phyloP scores from a whole-genome alignment of 2,888 invertebrate species.

The Dryobotodes eremita region DNA sequence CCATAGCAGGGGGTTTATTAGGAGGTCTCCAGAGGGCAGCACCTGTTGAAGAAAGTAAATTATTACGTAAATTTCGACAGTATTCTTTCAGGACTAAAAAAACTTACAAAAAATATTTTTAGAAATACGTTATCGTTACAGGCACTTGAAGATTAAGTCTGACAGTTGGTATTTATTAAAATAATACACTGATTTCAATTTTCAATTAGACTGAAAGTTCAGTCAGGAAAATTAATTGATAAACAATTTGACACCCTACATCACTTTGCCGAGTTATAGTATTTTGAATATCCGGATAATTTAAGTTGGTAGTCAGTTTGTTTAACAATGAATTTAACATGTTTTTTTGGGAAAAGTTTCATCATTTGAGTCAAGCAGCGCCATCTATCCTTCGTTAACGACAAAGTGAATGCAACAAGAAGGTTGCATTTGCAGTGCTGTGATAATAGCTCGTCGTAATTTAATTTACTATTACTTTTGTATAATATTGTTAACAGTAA shows the following conservation, averaged over 20 bases:
- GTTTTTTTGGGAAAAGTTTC: background rate
- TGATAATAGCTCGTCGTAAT: background rate
- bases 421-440: background rate
- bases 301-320: background rate
- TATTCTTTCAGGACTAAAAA: background rate
- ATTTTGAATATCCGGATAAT: background rate
- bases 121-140: too few species aligned
- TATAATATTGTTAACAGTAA: background rate
- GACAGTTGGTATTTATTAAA: background rate
- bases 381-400: conserved; percentile 26
- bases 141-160: background rate
- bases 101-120: too few species aligned
- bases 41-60: conserved; percentile 79
- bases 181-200: background rate
- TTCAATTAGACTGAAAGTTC: background rate
- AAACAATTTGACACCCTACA: background rate
- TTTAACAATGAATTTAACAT: background rate
- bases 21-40: conserved; percentile 94
- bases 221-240: too few species aligned
- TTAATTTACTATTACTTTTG: background rate
- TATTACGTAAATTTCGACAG: background rate
- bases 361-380: conserved; percentile 10
- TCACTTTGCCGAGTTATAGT: background rate
- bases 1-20: conserved; percentile 94
- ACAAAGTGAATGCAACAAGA: background rate